Evolutionary conservation across 92 coral and sea anemone genomes (phyloP).

Genomic region (Porites divaricata): DNA sequence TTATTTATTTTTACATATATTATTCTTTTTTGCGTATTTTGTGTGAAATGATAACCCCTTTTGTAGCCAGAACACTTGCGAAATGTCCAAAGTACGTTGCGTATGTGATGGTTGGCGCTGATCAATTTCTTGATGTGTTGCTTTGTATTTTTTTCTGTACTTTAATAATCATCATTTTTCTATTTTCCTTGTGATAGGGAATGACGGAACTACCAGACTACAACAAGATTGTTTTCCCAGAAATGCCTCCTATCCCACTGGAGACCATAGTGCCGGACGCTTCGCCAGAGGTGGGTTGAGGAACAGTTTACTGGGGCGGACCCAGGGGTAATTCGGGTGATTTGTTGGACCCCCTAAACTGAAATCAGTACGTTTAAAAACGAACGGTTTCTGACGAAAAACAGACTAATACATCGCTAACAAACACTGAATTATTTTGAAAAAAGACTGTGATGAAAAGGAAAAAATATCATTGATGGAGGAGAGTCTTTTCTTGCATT

Average conservation of each 20-base stretch:
- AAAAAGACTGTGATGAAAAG: not conserved
- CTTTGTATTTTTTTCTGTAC: not conserved
- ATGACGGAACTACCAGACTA: constrained; percentile 99
- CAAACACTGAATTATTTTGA: not conserved
- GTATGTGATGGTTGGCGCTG: constrained; percentile 14
- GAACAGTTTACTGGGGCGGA: constrained; percentile 1
- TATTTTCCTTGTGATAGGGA: constrained; percentile 53
- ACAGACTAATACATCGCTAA: no score
- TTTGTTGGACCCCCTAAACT: constrained; percentile 13
- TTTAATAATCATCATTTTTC: not conserved
- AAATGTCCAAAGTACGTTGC: not conserved
- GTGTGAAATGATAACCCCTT: not conserved
- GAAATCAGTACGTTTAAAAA: not conserved
- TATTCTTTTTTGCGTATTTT: not conserved
- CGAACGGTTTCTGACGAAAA: no score
- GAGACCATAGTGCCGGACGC: constrained; percentile 99
- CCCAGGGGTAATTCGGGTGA: not conserved
- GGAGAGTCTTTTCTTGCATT: constrained; percentile 8
- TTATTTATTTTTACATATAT: not conserved
- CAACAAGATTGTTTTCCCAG: constrained; percentile 97
- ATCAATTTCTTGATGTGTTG: not conserved
- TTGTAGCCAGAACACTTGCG: constrained; percentile 9
- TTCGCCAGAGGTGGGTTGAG: constrained; percentile 79
- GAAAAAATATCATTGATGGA: constrained; percentile 7
- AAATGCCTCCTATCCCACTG: constrained; percentile 98